Base-by-base conservation (phyloP, 2,888 invertebrate genomes). In the Perdita meconis region DNA sequence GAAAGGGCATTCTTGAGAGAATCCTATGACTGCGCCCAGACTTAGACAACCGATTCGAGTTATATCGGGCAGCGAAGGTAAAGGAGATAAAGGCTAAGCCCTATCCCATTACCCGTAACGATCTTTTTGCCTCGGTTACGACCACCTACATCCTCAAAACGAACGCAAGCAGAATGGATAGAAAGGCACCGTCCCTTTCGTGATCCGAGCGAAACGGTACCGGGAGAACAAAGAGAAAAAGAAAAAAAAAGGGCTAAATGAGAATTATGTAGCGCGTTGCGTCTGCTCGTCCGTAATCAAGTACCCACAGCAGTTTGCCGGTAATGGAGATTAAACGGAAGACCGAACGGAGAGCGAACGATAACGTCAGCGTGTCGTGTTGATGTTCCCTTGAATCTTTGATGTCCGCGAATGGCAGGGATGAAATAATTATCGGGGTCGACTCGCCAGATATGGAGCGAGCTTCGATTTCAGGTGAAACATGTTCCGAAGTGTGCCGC, bases 41-140 rank as follows among this genome's bases (percentile, higher is more conserved):
- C 67, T 83, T 70, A 70, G 75, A 72, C 74, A 51, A 42, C 55
- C 47, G 65, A 79, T 72, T 80, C 76, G 60, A 59, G 53, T 69
- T 82, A 50, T 61, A 76, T 57, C 61, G 57, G 55, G 19, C 38
- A 40, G 63, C 60, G 59, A 50, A 59, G 67, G 67, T 59, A 55
- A 68, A 60, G 30, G 56, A 38, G 72, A 82, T 84, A 82, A 83
- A 82, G 82, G 67, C 57, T 64, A 71, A 69, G 67, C 67, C 59
- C 57, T 60, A 68, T 51, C 65, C 84, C 78, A 85, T 84, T 84
- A 84, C 65, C 51, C 47, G 76, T 84, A 84, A 84, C 81, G 81
- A 84, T 81, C 86, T 85, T 84, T 85, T 84, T 83, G 55, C 64
- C 53, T 72, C 47, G 75, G 63, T 68, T 65, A 73, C 78, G 79